Evolutionary conservation across 2,797 vertebrate species (phyloP).

Genomic region (Phataginus tricuspis): DNA sequence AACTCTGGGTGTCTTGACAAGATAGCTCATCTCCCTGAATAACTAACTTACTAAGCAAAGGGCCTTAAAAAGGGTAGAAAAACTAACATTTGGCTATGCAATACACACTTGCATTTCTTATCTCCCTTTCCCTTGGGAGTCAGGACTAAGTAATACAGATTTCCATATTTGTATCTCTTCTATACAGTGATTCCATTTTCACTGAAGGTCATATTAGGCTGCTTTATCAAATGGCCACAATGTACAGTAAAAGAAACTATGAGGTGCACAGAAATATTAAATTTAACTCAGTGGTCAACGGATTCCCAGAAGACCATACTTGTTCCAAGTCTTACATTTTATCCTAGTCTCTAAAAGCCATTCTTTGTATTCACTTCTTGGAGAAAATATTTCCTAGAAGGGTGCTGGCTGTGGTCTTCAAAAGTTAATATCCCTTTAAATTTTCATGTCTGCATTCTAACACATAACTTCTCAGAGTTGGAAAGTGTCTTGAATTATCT

Average conservation of each 20-base stretch:
- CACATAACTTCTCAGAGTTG: not conserved
- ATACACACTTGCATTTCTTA: conserved; percentile 16
- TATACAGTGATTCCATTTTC: conserved; percentile 5
- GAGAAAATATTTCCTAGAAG: conserved; percentile 5
- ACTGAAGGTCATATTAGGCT: not conserved
- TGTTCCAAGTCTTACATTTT: not conserved
- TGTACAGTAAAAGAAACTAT: not conserved
- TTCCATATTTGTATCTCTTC: not conserved
- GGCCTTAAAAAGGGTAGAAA: not conserved
- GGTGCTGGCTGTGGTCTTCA: not conserved
- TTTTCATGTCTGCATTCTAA: not conserved
- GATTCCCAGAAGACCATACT: not conserved
- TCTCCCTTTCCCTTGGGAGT: conserved; percentile 57
- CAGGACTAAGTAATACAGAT: conserved; percentile 16
- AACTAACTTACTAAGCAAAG: not conserved
- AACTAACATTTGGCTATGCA: not conserved
- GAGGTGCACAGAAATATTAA: not conserved
- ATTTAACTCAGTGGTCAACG: not conserved
- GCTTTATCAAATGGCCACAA: not conserved
- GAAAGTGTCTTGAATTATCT: not conserved
- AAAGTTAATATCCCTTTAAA: conserved; percentile 30
- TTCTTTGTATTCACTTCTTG: not conserved
- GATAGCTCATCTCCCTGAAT: not conserved
- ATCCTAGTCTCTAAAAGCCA: conserved; percentile 23
- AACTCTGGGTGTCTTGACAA: conserved; percentile 32